Base-by-base conservation (phyloP, 2,888 invertebrate species). In the Lordiphosa fenestrarum region DNA sequence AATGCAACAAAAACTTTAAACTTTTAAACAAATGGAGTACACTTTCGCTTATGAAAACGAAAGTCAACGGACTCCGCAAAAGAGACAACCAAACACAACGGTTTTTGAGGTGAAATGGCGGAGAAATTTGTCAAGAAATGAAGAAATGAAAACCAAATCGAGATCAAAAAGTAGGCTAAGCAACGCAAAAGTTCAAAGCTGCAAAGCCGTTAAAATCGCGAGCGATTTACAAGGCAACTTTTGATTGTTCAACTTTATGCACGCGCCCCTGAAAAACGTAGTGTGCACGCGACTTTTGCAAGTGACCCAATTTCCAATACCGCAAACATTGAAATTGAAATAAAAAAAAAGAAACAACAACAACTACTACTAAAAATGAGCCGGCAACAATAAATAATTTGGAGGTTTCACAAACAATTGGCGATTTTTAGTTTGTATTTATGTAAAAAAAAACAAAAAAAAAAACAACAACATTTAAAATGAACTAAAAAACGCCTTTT, bases 11-110 rank as follows among this genome's bases (percentile, higher is more conserved):
- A 74, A 84, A 64, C 70, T 76, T 46, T 66, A 57, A 69, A 69
- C 66, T 77, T 67, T 55, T 58, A 80, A 73, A 73, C 84, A 84
- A 84, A 84, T 84, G 75, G 84, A 82, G 84, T 80, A 87, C 87
- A 88, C 87, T 87, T 87, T 87, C 87, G 87, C 88, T 86, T 81
- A 88, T 87, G 87, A 88, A 87, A 87, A 85, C 87, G 87, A 88
- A 87, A 87, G 88, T 87, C 86, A 86, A 85, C 82, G 86, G 76
- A 86, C 85, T 87, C 74, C 82, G 73, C 71, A 71, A 53, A 61
- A 57, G 61, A 38, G 25, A 53, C 63, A 71, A 58, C 55, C 39
- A 46, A 60, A 49, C 54, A 10, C 38, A 57, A 39, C 54, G 39
- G 10, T 46, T 44, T 44, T 44, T 30, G 33, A 44, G 71, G 78